Conservation (phyloP, 2,113 vertebrate species). For the Mesocricetus auratus region DNA sequence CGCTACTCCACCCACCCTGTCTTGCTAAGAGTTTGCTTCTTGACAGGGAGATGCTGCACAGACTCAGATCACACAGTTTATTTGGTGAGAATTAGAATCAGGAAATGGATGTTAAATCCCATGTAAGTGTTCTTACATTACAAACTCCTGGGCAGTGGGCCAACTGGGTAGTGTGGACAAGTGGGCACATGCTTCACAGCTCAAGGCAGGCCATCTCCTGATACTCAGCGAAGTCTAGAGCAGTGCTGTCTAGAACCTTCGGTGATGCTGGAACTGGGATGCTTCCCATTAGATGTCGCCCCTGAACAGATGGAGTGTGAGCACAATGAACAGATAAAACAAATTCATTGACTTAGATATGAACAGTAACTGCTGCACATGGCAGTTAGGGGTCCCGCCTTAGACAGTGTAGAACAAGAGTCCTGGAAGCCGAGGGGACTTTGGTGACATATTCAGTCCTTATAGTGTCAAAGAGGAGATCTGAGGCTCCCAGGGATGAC, state of each 20-base stretch:
- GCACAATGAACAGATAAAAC: neutral
- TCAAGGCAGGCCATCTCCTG: no score
- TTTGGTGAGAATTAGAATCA: neutral
- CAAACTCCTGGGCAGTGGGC: neutral
- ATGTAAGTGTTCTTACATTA: neutral
- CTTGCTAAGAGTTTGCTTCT: neutral
- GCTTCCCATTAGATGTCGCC: neutral
- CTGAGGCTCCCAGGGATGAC: neutral
- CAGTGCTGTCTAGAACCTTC: no score
- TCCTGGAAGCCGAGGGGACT: neutral
- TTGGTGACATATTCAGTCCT: fast-evolving
- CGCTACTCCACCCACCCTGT: fast-evolving
- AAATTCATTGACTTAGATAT: neutral
- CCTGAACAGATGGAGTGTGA: no score
- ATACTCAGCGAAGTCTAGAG: no score
- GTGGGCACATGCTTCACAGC: neutral
- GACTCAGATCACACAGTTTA: neutral
- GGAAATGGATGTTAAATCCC: neutral
- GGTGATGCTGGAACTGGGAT: fast-evolving
- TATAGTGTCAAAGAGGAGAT: neutral
- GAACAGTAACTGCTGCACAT: neutral
- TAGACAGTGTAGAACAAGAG: fast-evolving
- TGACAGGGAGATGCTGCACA: neutral
- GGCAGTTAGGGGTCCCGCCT: neutral
- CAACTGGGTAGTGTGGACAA: neutral